Evolutionary conservation across 2,113 vertebrate species (phyloP).

Genomic region (Tetraodon nigroviridis): DNA sequence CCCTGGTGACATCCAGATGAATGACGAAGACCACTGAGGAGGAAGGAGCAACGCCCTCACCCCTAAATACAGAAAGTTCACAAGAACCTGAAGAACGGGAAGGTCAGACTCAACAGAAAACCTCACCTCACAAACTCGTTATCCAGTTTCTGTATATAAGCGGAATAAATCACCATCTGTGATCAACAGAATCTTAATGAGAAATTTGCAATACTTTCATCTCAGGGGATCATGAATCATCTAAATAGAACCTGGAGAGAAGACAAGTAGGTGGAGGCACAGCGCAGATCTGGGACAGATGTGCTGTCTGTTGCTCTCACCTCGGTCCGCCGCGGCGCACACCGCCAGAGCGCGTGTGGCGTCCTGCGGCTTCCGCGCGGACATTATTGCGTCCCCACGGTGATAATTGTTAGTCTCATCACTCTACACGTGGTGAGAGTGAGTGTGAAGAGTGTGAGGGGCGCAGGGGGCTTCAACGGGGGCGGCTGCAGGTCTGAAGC

Average conservation of each 20-base stretch:
- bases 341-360: conserved; percentile 38
- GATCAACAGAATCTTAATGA: neutral
- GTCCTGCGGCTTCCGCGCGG: conserved; percentile 42
- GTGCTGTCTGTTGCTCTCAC: conserved; percentile 20
- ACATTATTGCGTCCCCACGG: conserved; percentile 53
- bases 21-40: too few species aligned
- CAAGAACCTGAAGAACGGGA: too few species aligned
- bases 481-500: conserved; percentile 27
- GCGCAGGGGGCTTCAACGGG: neutral
- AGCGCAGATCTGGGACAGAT: conserved; percentile 33
- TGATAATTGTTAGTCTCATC: conserved; percentile 61
- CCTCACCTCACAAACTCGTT: too few species aligned
- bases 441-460: neutral
- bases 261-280: too few species aligned
- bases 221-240: neutral
- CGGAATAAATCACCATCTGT: neutral
- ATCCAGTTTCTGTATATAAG: neutral
- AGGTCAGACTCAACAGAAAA: too few species aligned
- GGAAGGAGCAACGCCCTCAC: too few species aligned
- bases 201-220: neutral
- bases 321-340: too few species aligned
- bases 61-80: too few species aligned
- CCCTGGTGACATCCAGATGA: too few species aligned
- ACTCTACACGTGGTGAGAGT: conserved; percentile 19
- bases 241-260: too few species aligned